phyloP scores from a whole-genome alignment of 2,797 vertebrate genomes.

The Ambastaia sidthimunki region DNA sequence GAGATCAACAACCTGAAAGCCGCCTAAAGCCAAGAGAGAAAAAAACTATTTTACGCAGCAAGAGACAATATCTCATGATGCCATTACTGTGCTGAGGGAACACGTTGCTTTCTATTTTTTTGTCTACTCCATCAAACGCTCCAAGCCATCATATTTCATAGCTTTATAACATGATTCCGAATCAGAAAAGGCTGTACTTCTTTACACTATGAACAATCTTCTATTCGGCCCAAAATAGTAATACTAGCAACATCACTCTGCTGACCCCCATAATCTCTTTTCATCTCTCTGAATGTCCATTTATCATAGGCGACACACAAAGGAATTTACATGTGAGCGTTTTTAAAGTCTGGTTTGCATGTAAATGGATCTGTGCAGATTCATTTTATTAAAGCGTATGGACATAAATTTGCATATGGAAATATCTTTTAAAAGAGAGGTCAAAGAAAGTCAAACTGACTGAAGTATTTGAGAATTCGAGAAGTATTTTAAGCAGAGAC shows the following conservation, averaged over 20 bases:
- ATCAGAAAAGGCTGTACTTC: conserved; percentile 13
- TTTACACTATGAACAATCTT: not conserved
- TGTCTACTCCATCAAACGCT: conserved; percentile 13
- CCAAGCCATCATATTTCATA: conserved; percentile 16
- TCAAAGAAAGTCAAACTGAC: not conserved
- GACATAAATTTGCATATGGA: conserved; percentile 7
- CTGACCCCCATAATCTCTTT: not conserved
- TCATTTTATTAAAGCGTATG: not conserved
- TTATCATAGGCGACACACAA: not conserved
- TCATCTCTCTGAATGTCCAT: not conserved
- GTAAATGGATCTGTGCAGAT: not conserved
- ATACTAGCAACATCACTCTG: not conserved
- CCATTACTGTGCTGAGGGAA: conserved; percentile 42
- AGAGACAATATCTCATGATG: conserved; percentile 35
- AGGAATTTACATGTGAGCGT: not conserved
- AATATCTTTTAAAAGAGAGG: not conserved
- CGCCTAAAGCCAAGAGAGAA: conserved; percentile 42
- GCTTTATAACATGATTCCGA: conserved; percentile 23
- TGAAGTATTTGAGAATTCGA: not conserved
- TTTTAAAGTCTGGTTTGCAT: not conserved
- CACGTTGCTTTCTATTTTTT: conserved; percentile 1
- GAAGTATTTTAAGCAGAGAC: no score
- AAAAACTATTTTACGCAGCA: conserved; percentile 29
- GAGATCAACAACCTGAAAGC: conserved; percentile 52
- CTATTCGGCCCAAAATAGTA: conserved; percentile 16